These are phyloP conservation scores for Petrocephalus zakoni DNA, from an alignment of 2,113 vertebrate species.

Conservation along the genomic window DNA sequence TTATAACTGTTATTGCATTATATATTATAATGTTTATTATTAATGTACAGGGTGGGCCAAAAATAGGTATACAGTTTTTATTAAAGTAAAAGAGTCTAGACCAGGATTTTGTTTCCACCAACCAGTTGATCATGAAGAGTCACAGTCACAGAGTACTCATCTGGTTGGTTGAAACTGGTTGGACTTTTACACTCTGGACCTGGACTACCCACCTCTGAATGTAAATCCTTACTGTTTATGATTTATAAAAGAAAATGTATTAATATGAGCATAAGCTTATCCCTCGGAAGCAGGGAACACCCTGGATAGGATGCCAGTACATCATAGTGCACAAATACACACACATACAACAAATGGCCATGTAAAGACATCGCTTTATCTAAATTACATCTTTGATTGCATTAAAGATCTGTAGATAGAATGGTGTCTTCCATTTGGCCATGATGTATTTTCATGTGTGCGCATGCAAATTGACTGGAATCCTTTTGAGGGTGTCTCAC, in stretches of 20 bases:
- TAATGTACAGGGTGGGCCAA: no score
- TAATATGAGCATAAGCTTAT: neutral
- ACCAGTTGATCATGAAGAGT: no score
- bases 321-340: neutral
- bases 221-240: neutral
- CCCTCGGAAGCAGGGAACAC: neutral
- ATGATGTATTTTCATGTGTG: neutral
- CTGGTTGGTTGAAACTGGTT: no score
- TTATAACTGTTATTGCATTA: no score
- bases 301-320: neutral
- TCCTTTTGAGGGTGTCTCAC: neutral
- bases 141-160: no score
- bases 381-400: neutral
- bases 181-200: no score
- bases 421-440: neutral
- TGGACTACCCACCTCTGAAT: neutral
- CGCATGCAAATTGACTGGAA: neutral
- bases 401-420: neutral
- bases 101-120: no score
- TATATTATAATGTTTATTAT: neutral
- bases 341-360: neutral
- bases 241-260: neutral
- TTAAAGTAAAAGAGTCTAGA: no score
- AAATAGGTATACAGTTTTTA: no score
- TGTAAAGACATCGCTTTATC: neutral